Evolutionary conservation across 2,797 vertebrate genomes (phyloP), one percentile per base, ranked within the genome.

Genomic region (Anabas testudineus): DNA sequence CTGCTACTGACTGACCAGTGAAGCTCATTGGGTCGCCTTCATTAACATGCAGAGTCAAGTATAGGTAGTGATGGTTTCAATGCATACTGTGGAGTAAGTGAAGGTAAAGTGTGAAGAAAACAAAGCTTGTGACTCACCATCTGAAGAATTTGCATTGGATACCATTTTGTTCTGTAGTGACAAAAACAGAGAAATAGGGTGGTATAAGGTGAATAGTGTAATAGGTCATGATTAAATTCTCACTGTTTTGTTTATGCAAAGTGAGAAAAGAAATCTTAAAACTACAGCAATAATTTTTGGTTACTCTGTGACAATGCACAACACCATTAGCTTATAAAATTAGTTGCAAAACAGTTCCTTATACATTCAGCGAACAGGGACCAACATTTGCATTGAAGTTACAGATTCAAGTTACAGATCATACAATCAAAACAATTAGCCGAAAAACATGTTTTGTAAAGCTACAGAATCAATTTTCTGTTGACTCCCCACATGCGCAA

Each of bases 161-260:
- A 34, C 30, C 48, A 28, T 68, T 82, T 84, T 94, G 77, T 26
- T 78, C 94, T 94, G 90, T 45, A n/a, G 57, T 76, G 36, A 84
- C 6, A 87, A 6, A 83, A 58, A 87, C 24, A 86, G 45, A 62
- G 13, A 39, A 19, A 65, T 10, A 30, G 24, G 14, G 3, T 34
- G 18, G 9, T 37, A 36, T 36, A 39, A 14, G 37, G 4, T 14
- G 22, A 59, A 19, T 9, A 16, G 52, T 9, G 46, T 26, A 49
- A 18, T 13, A 61, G 7, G 8, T 45, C 19, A 43, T n/a, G 2
- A n/a, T 19, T 19, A 8, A n/a, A n/a, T 42, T 18, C 1, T 42
- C n/a, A 2, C 7, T 2, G 18, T 18, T 7, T n/a, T 42, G 37
- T 42, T n/a, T 8, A 19, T 19, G 19, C n/a, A 45, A 42, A 18